Percentiles rank a stretch among this genome's conserved stretches.
These are phyloP conservation scores for Onychomys arenicola DNA, from an alignment of 2,797 vertebrate species.

Conservation along the genomic window DNA sequence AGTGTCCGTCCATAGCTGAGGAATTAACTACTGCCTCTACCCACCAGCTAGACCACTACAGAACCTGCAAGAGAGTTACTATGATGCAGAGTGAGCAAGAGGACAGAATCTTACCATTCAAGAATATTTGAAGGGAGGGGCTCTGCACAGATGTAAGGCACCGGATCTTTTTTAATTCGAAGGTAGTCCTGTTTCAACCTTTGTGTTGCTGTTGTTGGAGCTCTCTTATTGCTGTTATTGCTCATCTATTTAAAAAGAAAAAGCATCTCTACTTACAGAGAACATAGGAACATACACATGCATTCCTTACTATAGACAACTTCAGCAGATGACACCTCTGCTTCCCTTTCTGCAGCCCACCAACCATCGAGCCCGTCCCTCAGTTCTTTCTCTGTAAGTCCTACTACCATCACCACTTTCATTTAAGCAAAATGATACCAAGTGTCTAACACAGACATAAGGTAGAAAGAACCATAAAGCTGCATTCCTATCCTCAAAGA, in stretches of 20 bases:
- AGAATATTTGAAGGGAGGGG: constrained; percentile 98
- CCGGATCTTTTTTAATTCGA: constrained; percentile 99
- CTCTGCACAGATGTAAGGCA: constrained; percentile 99
- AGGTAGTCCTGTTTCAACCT: constrained; percentile 99
- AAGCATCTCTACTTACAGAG: neutral
- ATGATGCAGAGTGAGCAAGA: neutral
- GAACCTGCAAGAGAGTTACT: neutral
- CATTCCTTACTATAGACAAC: neutral
- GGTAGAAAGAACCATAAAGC: neutral
- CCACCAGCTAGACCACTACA: neutral
- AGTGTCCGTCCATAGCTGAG: neutral
- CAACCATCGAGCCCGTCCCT: too few relatives aligned
- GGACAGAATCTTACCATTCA: constrained; percentile 92
- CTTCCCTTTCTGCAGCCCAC: neutral
- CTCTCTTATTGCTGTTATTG: constrained; percentile 96
- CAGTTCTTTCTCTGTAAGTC: neutral
- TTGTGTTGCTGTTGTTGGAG: constrained; percentile 98
- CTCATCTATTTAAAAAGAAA: constrained; percentile 91
- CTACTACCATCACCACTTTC: neutral
- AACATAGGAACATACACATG: neutral
- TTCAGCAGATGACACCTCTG: neutral
- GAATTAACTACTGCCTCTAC: too few relatives aligned
- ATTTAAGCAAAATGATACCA: neutral
- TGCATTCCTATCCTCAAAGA: neutral
- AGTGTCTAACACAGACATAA: neutral